Percentiles rank a stretch among this genome's conserved stretches.
Conservation (phyloP, 2,113 vertebrate species). For the Theristicus caerulescens region DNA sequence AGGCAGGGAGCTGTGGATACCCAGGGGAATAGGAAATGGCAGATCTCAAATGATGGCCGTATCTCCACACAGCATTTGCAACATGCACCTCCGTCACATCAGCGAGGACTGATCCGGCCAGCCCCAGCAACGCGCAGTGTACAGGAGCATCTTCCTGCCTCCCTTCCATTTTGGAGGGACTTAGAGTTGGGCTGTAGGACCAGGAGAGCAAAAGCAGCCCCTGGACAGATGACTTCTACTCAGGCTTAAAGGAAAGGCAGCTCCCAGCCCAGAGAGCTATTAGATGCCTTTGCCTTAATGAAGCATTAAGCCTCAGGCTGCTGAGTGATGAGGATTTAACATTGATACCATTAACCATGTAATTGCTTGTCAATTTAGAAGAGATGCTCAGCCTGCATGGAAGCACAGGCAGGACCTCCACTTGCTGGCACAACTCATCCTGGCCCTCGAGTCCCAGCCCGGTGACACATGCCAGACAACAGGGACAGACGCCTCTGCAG, state of each 20-base stretch:
- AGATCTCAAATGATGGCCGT: background rate
- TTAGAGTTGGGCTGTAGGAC: background rate
- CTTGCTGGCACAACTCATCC: background rate
- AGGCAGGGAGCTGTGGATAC: background rate
- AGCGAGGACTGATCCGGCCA: background rate
- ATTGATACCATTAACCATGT: constrained; percentile 59
- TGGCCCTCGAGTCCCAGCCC: background rate
- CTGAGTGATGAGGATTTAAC: constrained; percentile 54
- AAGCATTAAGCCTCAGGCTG: constrained; percentile 51
- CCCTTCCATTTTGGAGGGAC: background rate
- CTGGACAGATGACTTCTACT: background rate
- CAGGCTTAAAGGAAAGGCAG: background rate
- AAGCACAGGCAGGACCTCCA: background rate
- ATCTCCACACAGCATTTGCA: fast-evolving
- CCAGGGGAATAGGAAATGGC: background rate
- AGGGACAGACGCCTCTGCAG: background rate
- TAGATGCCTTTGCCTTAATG: constrained; percentile 55
- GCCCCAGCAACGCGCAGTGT: fast-evolving
- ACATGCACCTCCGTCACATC: background rate
- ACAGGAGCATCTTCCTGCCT: background rate
- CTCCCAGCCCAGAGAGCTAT: background rate
- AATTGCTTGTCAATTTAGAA: constrained; percentile 48
- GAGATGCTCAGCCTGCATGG: constrained; percentile 21
- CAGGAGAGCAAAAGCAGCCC: background rate
- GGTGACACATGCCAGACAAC: background rate